Conservation (phyloP, 2,888 invertebrate species). For the Nymphalis c-album region DNA sequence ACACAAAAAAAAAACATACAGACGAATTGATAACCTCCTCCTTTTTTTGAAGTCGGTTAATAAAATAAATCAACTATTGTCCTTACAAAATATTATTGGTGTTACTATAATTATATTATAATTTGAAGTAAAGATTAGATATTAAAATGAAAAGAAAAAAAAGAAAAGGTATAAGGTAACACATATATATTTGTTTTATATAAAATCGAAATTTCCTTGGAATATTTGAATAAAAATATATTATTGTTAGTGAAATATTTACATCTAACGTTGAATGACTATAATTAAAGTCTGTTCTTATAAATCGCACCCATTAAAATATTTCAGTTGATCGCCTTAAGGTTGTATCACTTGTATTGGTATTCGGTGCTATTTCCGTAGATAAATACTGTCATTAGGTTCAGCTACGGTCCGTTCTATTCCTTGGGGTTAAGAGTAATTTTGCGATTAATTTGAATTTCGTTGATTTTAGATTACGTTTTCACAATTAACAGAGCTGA, state of each 20-base stretch:
- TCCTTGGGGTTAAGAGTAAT: background rate
- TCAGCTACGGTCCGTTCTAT: background rate
- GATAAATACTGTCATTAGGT: conserved; percentile 9
- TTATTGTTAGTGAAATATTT: background rate
- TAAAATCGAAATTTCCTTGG: no score
- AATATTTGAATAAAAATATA: no score
- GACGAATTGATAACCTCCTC: no score
- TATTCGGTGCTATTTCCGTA: background rate
- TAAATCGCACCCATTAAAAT: conserved; percentile 5
- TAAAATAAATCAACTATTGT: no score
- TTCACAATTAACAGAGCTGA: background rate
- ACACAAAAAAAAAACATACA: no score
- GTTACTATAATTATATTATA: no score
- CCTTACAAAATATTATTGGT: no score
- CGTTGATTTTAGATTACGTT: background rate
- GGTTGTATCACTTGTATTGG: conserved; percentile 4
- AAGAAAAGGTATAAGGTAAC: no score
- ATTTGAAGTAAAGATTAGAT: no score
- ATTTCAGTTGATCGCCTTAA: background rate
- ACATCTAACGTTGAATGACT: background rate
- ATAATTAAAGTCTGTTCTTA: conserved; percentile 3
- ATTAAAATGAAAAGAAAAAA: no score
- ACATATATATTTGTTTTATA: no score
- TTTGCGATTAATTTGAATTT: background rate
- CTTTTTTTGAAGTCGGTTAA: no score